Conservation (phyloP, 1,140 invertebrate species). For the Camponotus pennsylvanicus region DNA sequence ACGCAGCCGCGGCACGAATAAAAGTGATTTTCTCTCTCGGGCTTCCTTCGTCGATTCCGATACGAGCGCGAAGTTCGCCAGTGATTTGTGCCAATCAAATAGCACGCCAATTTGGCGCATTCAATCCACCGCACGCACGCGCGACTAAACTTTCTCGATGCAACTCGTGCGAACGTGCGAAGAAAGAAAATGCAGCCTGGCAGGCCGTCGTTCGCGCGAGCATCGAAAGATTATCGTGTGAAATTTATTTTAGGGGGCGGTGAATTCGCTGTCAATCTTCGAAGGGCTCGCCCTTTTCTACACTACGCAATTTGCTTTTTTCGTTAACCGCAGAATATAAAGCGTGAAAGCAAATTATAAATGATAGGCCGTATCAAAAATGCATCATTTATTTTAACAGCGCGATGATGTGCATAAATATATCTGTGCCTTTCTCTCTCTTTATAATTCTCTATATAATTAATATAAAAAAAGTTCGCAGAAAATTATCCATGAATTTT, state of each 20-base stretch:
- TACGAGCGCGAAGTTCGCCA: slow-evolving; percentile 58
- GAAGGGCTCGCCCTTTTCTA: slow-evolving; percentile 8
- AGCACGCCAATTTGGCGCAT: slow-evolving; percentile 64
- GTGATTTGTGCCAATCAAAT: slow-evolving; percentile 64
- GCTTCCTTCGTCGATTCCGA: slow-evolving; percentile 62
- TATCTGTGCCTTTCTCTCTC: too few species aligned
- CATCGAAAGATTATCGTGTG: slow-evolving; percentile 67
- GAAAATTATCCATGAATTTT: slow-evolving; percentile 4
- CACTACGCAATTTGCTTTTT: slow-evolving; percentile 39
- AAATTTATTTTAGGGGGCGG: slow-evolving; percentile 69
- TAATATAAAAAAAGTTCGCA: background rate
- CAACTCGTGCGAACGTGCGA: slow-evolving; percentile 43
- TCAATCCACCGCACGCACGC: slow-evolving; percentile 47
- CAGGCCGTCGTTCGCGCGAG: slow-evolving; percentile 45
- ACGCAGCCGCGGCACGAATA: slow-evolving; percentile 49
- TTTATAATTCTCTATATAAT: background rate
- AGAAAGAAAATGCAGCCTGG: slow-evolving; percentile 56
- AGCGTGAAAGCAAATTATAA: slow-evolving; percentile 10
- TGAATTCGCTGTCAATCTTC: slow-evolving; percentile 54
- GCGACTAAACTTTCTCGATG: slow-evolving; percentile 59
- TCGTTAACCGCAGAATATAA: slow-evolving; percentile 30
- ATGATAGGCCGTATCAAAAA: background rate
- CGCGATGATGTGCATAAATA: background rate
- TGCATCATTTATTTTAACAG: slow-evolving; percentile 22
- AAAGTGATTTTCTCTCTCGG: slow-evolving; percentile 58